Percentiles rank a stretch among this genome's conserved stretches.
These are phyloP conservation scores for Perca fluviatilis DNA, from an alignment of 2,113 vertebrate genomes.

Conservation along the genomic window DNA sequence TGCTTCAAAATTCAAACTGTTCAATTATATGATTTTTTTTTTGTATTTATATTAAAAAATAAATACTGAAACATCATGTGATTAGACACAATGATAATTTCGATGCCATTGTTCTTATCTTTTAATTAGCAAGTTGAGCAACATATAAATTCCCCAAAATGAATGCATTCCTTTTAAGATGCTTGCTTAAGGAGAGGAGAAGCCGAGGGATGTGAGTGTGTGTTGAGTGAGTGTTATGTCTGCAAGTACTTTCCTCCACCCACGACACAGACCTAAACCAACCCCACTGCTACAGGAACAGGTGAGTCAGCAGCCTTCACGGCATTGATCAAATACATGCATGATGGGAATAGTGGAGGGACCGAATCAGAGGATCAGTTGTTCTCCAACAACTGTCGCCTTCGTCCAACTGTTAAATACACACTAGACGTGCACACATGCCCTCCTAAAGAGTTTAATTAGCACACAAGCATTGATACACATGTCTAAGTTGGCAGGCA, in stretches of 20 bases:
- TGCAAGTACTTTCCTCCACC: constrained; percentile 28
- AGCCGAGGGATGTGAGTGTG: constrained; percentile 16
- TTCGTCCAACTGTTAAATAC: constrained; percentile 36
- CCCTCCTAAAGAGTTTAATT: constrained; percentile 44
- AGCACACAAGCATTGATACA: constrained; percentile 18
- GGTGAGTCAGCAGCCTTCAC: constrained; percentile 60
- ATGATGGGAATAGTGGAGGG: constrained; percentile 21
- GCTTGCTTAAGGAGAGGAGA: not conserved
- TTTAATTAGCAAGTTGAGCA: not conserved
- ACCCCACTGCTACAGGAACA: constrained; percentile 45
- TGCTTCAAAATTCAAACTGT: not conserved
- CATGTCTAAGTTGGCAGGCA: constrained; percentile 25
- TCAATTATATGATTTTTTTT: not conserved
- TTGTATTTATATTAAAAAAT: not conserved
- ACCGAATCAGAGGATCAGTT: constrained; percentile 39
- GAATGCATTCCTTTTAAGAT: not conserved
- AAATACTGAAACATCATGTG: not conserved
- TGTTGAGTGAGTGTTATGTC: constrained; percentile 29
- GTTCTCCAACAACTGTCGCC: constrained; percentile 38
- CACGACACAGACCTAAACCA: constrained; percentile 25
- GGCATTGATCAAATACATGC: constrained; percentile 35
- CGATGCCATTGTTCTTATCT: not conserved
- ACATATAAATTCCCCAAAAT: not conserved
- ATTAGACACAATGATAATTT: not conserved
- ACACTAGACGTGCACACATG: constrained; percentile 15